Evolutionary conservation across 2,113 vertebrate species (phyloP).

Genomic region (Raphicerus campestris): DNA sequence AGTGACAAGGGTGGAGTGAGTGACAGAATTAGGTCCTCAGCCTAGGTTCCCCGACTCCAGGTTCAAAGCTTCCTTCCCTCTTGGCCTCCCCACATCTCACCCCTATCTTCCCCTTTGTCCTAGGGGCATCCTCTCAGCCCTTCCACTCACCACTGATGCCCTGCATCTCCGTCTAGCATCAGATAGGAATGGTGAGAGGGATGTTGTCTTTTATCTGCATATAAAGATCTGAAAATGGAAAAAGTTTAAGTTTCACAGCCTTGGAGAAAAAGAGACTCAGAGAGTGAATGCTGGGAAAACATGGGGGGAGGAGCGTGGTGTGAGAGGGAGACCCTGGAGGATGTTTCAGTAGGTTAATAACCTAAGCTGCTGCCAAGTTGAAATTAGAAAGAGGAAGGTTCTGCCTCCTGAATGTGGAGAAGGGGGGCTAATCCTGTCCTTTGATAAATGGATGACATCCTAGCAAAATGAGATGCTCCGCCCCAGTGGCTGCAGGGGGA

Average conservation of each 20-base stretch:
- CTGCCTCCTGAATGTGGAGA: slow-evolving; percentile 50
- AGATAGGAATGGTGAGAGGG: not conserved
- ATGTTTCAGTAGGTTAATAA: slow-evolving; percentile 75
- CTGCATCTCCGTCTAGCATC: too few species aligned
- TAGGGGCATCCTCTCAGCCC: too few species aligned
- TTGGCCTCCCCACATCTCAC: not conserved
- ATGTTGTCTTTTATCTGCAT: not conserved
- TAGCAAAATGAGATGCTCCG: slow-evolving; percentile 80
- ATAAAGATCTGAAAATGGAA: not conserved
- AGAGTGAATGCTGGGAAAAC: not conserved
- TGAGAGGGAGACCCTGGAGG: slow-evolving; percentile 29
- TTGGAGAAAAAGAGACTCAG: not conserved
- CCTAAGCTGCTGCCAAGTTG: slow-evolving; percentile 68
- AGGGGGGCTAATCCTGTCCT: slow-evolving; percentile 77
- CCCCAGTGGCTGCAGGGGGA: slow-evolving; percentile 50
- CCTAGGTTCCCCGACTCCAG: not conserved
- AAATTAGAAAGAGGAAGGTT: slow-evolving; percentile 55
- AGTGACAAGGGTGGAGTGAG: not conserved
- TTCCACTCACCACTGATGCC: not conserved
- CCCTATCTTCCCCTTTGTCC: not conserved
- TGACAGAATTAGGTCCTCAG: not conserved
- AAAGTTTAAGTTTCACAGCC: not conserved
- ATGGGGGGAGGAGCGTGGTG: not conserved
- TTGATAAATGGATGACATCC: slow-evolving; percentile 84
- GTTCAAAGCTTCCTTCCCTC: not conserved